A percentile compares a stretch with the other conserved stretches of the same genome.
These are phyloP conservation scores for Setophaga kirtlandii DNA, from an alignment of 2,113 vertebrate genomes.

Conservation along the genomic window DNA sequence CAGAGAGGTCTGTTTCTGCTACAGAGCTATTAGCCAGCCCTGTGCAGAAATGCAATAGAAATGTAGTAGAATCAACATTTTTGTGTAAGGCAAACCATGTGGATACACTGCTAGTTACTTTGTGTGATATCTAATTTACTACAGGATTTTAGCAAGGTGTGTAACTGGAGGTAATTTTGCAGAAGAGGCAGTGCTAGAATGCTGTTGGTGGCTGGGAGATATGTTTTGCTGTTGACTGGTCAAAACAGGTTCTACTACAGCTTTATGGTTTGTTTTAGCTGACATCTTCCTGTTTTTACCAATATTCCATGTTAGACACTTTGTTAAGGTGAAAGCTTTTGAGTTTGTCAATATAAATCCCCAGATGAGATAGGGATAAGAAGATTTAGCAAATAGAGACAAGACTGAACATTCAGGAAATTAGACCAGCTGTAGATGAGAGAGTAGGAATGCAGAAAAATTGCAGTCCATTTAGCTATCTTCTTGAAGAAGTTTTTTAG, in stretches of 20 bases:
- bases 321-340: neutral
- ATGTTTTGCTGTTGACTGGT: neutral
- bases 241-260: neutral
- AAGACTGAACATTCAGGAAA: neutral
- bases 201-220: neutral
- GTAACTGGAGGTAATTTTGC: neutral
- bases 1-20: neutral
- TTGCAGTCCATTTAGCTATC: neutral
- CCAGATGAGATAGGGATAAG: neutral
- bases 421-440: neutral
- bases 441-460: neutral
- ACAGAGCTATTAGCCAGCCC: neutral
- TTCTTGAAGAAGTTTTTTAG: neutral
- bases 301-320: neutral
- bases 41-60: neutral
- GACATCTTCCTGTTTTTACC: neutral
- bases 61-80: neutral
- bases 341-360: neutral
- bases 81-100: neutral
- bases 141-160: neutral
- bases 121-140: neutral
- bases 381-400: neutral
- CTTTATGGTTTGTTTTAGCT: neutral
- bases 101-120: neutral
- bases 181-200: neutral